phyloP scores from a whole-genome alignment of 2,113 vertebrate species.

The Donacobius atricapilla region DNA sequence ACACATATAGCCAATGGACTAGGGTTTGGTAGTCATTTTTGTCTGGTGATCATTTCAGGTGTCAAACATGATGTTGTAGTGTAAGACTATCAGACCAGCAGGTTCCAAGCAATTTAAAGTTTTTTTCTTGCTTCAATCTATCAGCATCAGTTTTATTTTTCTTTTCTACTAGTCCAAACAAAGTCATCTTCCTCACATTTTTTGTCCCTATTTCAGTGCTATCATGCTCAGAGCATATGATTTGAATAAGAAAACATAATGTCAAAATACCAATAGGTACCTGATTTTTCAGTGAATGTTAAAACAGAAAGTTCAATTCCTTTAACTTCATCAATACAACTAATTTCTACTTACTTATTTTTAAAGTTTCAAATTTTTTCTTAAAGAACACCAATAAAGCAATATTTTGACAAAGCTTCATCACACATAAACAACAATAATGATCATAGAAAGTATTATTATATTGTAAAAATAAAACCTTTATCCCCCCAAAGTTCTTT shows the following conservation, averaged over 20 bases:
- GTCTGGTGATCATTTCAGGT: background rate
- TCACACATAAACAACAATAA: background rate
- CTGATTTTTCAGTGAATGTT: background rate
- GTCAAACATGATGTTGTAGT: background rate
- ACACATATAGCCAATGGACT: background rate
- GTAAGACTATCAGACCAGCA: background rate
- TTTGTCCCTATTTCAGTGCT: background rate
- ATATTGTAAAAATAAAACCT: background rate
- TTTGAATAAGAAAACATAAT: background rate
- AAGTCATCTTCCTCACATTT: background rate
- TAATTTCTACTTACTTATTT: background rate
- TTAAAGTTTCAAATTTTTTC: background rate
- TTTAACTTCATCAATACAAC: background rate
- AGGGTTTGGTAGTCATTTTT: background rate
- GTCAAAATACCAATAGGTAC: background rate
- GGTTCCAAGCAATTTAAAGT: background rate
- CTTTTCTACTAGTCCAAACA: background rate
- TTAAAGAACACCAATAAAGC: background rate
- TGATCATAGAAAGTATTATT: background rate
- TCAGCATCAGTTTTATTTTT: background rate
- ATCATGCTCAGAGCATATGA: background rate
- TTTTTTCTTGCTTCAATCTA: background rate
- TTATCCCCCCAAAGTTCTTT: background rate
- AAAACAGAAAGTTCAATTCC: background rate
- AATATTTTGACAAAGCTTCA: background rate